Conservation (phyloP, 2,797 vertebrate species). For the Petrocephalus sullivani region DNA sequence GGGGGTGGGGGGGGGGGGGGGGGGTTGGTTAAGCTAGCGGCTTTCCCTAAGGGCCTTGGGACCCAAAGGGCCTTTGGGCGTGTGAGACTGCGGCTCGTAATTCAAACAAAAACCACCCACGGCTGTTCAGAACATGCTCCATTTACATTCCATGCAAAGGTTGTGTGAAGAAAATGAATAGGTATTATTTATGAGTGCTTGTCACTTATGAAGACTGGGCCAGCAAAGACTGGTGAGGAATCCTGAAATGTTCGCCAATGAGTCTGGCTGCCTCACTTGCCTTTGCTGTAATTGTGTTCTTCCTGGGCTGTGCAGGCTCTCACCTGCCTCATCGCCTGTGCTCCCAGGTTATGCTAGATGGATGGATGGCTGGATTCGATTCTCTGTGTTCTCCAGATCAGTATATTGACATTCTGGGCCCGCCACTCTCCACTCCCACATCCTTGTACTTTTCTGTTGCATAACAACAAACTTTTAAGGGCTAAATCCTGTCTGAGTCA, state of each 20-base stretch:
- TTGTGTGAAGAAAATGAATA: background rate
- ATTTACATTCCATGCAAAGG: constrained; percentile 4
- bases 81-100: background rate
- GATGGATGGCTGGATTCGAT: background rate
- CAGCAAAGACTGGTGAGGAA: background rate
- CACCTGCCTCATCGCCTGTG: background rate
- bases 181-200: background rate
- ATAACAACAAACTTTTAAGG: background rate
- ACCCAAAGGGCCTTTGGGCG: background rate
- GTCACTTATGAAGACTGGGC: background rate
- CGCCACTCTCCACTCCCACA: background rate
- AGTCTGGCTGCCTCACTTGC: background rate
- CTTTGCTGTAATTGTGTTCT: background rate
- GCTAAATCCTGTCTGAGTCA: background rate
- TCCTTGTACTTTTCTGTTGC: background rate
- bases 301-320: background rate
- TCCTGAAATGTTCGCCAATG: background rate
- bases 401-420: background rate
- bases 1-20: background rate
- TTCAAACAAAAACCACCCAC: background rate
- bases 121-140: background rate
- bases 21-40: background rate
- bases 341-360: background rate
- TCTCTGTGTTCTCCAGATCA: background rate
- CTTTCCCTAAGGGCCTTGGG: too few species aligned